phyloP scores from a whole-genome alignment of 2,113 vertebrate genomes.

The cat (Felis catus) region F.catus_Fca126_mat1.0 CM031419.1:1829501-1830000 shows the following conservation, averaged over 20 bases:
- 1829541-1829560: no score
- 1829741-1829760: neutral
- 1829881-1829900: rapidly evolving
- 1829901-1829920: rapidly evolving
- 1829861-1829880: rapidly evolving
- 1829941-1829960: rapidly evolving
- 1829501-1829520: no score
- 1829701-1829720: rapidly evolving
- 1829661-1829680: no score
- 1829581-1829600: no score
- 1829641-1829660: rapidly evolving
- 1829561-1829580: no score
- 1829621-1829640: no score
- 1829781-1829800: neutral
- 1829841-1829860: rapidly evolving
- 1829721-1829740: neutral
- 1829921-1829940: rapidly evolving
- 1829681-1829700: no score
- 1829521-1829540: no score
- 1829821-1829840: rapidly evolving
- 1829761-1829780: neutral
- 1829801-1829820: rapidly evolving
- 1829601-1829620: no score
- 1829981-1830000: rapidly evolving
- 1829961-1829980: neutral